Evolutionary conservation across 2,888 invertebrate species (phyloP), one percentile per base, ranked within the genome.

Genomic region (Polyommatus icarus): DNA sequence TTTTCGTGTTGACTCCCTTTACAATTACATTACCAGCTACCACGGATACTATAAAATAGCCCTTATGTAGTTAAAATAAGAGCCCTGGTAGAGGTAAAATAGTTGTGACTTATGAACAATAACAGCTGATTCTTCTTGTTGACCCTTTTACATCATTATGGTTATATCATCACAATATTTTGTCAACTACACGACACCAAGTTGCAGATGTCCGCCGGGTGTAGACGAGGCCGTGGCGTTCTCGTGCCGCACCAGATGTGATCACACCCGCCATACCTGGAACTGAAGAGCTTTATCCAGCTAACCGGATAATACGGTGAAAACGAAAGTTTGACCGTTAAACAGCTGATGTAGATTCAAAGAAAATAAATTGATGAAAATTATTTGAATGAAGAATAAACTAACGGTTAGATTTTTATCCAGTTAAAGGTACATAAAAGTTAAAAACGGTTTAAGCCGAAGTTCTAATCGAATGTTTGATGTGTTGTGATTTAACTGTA

Each of bases 401-500:
- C 4, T 61, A 12, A 10, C 61, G 61, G 24, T 61, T 24, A 61
- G 4, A 24, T 24, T 67, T 15, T 4, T 29, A 32, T 67, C 67
- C 67, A 29, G 67, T 67, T 67, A 67, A 67, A 32, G 6, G 15
- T 67, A 67, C 67, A 67, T 67, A 29, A 67, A 32, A 67, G 67
- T 67, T 67, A 18, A 67, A 32, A 67, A 32, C 67, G 6, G 15
- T 29, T 61, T 61, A 12, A 61, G 20, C 59, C n/a, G n/a, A 29
- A 61, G 6, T 67, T 40, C 36, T 40, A 40, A 72, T 72, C 71
- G 40, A 72, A 18, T 40, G 40, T 72, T 72, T 72, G 36, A 72
- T 40, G 67, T 40, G 71, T 71, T 18, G 32, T 40, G 67, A 72
- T 72, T 40, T 72, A 72, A 72, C 72, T 72, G 72, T 72, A 72